Conservation (phyloP, 2,113 vertebrate genomes). For the Hassar affinis region DNA sequence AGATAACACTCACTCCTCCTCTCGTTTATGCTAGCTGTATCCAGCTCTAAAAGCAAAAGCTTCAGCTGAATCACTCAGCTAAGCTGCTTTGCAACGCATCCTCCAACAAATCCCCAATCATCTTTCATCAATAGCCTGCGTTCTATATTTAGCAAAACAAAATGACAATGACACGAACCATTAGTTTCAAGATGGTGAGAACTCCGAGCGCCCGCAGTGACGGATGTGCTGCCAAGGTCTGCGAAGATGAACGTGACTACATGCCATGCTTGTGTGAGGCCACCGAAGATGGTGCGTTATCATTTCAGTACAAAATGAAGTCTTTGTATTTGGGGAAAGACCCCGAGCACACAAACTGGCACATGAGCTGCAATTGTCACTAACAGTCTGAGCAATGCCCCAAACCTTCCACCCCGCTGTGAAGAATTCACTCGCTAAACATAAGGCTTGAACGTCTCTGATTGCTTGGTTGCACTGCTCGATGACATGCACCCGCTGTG, state of each 20-base stretch:
- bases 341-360: neutral
- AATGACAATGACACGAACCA: conserved; percentile 56
- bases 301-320: neutral
- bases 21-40: conserved; percentile 53
- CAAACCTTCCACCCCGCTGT: conserved; percentile 55
- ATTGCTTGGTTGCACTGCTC: conserved; percentile 47
- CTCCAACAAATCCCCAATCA: conserved; percentile 36
- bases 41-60: conserved; percentile 59
- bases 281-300: conserved; percentile 41
- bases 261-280: conserved; percentile 39
- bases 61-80: conserved; percentile 63
- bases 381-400: conserved; percentile 56
- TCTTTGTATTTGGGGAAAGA: neutral
- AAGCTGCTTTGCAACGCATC: conserved; percentile 70
- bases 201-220: conserved; percentile 5
- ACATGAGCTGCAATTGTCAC: conserved; percentile 19
- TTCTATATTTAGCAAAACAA: conserved; percentile 46
- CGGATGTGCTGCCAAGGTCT: conserved; percentile 39
- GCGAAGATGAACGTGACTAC: conserved; percentile 50
- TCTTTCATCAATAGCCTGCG: conserved; percentile 24
- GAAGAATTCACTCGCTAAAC: conserved; percentile 41
- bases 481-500: conserved; percentile 54
- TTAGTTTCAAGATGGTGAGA: conserved; percentile 47
- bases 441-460: conserved; percentile 58
- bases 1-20: conserved; percentile 63